A percentile compares a stretch with the other conserved stretches of the same genome.
Conservation (phyloP, 2,888 invertebrate species). For the Callyntrura guangdongensis region DNA sequence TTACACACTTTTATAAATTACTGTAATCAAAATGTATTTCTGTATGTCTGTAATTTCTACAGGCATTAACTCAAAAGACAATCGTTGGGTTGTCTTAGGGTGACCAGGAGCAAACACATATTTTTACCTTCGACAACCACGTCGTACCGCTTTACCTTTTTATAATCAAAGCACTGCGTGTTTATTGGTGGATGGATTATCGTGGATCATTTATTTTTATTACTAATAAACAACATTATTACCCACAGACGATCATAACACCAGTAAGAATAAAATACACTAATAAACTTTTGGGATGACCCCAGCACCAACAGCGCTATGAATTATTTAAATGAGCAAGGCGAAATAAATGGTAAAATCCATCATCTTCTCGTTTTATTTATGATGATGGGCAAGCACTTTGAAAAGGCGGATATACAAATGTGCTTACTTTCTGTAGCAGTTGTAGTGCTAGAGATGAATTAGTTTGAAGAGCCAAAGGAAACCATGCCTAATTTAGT, state of each 20-base stretch:
- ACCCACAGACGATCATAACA: constrained; percentile 7
- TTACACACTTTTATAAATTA: too few species aligned
- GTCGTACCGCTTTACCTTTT: too few species aligned
- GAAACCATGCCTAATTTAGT: constrained; percentile 12
- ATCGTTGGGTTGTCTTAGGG: too few species aligned
- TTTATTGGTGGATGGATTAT: constrained; percentile 9
- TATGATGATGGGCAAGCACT: constrained; percentile 15
- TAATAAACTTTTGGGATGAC: constrained; percentile 10
- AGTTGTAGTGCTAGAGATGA: constrained; percentile 1
- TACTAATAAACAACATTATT: constrained; percentile 18
- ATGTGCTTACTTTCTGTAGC: neutral
- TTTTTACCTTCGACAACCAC: too few species aligned
- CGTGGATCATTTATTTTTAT: neutral
- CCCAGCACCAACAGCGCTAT: neutral
- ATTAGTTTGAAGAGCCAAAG: neutral
- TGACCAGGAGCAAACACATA: too few species aligned
- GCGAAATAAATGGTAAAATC: neutral
- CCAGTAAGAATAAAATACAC: neutral
- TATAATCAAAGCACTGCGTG: too few species aligned
- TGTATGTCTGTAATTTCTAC: too few species aligned
- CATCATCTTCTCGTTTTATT: constrained; percentile 39
- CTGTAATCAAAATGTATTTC: too few species aligned
- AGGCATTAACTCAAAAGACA: too few species aligned
- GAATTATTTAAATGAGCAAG: constrained; percentile 6
- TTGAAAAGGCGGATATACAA: neutral